These are phyloP conservation scores for Oxycera nigricornis DNA, from an alignment of 2,888 invertebrate species.

Conservation along the genomic window DNA sequence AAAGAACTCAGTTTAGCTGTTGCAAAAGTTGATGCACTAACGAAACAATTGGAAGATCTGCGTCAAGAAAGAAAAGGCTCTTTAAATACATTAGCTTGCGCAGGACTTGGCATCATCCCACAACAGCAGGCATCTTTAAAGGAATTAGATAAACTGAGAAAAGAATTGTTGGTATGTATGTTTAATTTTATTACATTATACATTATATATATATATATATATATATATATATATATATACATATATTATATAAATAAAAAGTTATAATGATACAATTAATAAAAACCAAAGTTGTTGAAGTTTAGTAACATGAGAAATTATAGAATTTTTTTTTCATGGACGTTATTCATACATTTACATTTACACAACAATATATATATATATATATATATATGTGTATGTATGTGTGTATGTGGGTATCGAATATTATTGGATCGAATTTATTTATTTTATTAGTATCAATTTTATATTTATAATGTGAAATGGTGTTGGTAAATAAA, in stretches of 20 bases:
- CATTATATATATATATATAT: background rate
- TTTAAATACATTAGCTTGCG: no score
- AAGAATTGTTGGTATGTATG: slow-evolving; percentile 85
- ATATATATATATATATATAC: background rate
- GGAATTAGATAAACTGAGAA: slow-evolving; percentile 89
- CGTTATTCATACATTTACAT: background rate
- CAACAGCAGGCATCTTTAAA: slow-evolving; percentile 76
- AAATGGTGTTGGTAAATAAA: no score
- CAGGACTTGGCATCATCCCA: slow-evolving; percentile 54
- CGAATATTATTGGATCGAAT: no score
- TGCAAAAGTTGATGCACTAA: slow-evolving; percentile 95
- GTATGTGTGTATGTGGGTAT: no score
- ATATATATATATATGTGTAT: no score
- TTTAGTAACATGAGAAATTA: no score
- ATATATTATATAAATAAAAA: background rate
- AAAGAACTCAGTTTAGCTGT: slow-evolving; percentile 97
- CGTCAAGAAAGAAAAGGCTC: slow-evolving; percentile 72
- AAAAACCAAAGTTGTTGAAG: no score
- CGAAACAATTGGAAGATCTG: slow-evolving; percentile 91
- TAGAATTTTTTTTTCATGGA: no score
- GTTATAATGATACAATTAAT: no score
- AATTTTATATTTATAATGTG: no score
- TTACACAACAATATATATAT: no score
- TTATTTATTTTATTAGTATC: no score
- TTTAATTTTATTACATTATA: background rate